phyloP scores from a whole-genome alignment of 2,888 invertebrate species.

The Ganaspis brasiliensis region DNA sequence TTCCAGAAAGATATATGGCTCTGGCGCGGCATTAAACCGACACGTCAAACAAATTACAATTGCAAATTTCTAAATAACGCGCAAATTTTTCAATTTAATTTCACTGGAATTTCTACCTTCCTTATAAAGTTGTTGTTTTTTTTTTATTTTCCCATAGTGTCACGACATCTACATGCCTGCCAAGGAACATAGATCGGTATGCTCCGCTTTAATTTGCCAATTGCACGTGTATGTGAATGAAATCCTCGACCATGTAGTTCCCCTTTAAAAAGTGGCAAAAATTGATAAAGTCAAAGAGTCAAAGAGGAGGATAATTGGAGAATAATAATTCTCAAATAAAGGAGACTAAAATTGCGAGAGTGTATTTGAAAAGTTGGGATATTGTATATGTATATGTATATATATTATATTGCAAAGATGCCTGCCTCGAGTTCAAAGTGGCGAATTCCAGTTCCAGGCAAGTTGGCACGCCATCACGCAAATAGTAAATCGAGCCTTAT shows the following conservation, averaged over 20 bases:
- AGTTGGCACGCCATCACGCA: conserved; percentile 3
- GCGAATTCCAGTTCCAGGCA: neutral
- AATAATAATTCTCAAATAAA: neutral
- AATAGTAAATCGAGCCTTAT: conserved; percentile 28
- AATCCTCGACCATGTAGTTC: neutral
- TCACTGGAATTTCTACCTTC: neutral
- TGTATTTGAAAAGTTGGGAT: too few relatives aligned
- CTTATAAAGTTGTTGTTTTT: neutral
- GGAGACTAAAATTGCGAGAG: neutral
- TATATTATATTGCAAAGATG: too few relatives aligned
- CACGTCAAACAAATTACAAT: neutral
- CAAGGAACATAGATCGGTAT: conserved; percentile 31
- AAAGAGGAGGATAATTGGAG: too few relatives aligned
- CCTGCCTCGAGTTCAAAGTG: neutral
- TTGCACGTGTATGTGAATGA: conserved; percentile 18
- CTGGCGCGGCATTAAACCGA: neutral
- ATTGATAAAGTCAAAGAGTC: neutral
- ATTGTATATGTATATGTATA: too few relatives aligned
- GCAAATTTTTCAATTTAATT: neutral
- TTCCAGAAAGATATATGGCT: conserved; percentile 9
- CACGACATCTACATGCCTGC: conserved; percentile 38
- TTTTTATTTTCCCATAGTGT: conserved; percentile 30
- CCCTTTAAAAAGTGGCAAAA: neutral
- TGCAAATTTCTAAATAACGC: neutral
- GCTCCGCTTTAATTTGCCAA: conserved; percentile 22